A percentile compares a stretch with the other conserved stretches of the same genome.
phyloP scores from a whole-genome alignment of 2,888 invertebrate species.

The Euzetes globulus region DNA sequence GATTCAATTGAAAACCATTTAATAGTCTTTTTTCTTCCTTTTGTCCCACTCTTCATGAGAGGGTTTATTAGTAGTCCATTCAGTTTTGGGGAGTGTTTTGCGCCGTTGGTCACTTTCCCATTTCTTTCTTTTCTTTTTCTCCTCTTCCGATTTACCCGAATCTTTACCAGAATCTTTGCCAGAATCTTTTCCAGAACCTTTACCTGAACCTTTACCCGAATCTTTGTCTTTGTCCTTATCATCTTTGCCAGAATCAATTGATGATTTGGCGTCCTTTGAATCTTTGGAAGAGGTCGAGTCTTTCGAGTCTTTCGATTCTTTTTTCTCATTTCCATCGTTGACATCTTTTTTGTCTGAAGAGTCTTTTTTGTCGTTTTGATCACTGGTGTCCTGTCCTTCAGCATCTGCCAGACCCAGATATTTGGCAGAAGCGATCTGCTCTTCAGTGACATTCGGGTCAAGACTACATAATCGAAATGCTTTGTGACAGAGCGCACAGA shows the following conservation, averaged over 20 bases:
- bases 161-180: neutral
- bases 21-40: slow-evolving; percentile 2
- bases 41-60: neutral
- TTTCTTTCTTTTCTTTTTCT: neutral
- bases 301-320: neutral
- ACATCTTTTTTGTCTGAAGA: neutral
- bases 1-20: neutral
- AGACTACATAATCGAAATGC: neutral
- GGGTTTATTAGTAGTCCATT: neutral
- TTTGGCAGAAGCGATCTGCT: neutral
- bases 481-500: slow-evolving; percentile 12
- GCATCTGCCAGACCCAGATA: neutral
- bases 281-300: neutral
- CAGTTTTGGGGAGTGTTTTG: neutral
- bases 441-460: slow-evolving; percentile 2
- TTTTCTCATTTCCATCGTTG: neutral
- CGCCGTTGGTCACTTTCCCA: neutral
- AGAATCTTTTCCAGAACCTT: neutral
- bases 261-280: neutral
- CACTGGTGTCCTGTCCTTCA: neutral
- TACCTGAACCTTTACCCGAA: neutral
- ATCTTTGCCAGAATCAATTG: neutral
- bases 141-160: neutral
- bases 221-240: neutral
- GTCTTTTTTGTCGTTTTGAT: neutral